Evolutionary conservation across 2,797 vertebrate genomes (phyloP).

Genomic region (Dipus sagitta): DNA sequence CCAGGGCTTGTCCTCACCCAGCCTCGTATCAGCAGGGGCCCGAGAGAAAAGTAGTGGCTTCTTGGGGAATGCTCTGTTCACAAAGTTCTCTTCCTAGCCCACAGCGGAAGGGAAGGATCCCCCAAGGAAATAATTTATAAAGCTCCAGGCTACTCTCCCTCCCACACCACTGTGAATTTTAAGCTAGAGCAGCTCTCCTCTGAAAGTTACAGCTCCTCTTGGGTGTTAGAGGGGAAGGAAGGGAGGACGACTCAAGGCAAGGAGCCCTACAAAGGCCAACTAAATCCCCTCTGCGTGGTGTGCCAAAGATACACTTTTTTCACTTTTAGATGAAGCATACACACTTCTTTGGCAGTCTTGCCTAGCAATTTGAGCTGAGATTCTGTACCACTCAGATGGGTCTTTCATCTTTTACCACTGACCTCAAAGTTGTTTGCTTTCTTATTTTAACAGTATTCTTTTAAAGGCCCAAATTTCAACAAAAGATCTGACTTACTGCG

Average conservation of each 20-base stretch:
- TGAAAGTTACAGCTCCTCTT: background rate
- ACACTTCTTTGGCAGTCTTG: background rate
- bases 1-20: background rate
- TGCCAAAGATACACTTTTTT: background rate
- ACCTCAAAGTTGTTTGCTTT: slow-evolving; percentile 35
- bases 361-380: slow-evolving; percentile 24
- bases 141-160: background rate
- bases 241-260: background rate
- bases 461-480: background rate
- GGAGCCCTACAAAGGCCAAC: background rate
- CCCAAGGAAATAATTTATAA: background rate
- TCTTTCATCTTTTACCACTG: slow-evolving; percentile 18
- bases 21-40: background rate
- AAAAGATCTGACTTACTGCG: background rate
- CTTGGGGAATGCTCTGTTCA: background rate
- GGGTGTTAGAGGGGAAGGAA: background rate
- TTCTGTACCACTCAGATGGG: background rate
- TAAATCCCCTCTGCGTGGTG: background rate
- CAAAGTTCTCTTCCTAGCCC: background rate
- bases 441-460: slow-evolving; percentile 37
- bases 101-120: background rate
- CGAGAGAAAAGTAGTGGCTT: background rate
- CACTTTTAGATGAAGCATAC: background rate
- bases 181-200: background rate
- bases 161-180: background rate